Evolutionary conservation across 2,797 vertebrate genomes (phyloP).

Genomic region (Argya squamiceps): DNA sequence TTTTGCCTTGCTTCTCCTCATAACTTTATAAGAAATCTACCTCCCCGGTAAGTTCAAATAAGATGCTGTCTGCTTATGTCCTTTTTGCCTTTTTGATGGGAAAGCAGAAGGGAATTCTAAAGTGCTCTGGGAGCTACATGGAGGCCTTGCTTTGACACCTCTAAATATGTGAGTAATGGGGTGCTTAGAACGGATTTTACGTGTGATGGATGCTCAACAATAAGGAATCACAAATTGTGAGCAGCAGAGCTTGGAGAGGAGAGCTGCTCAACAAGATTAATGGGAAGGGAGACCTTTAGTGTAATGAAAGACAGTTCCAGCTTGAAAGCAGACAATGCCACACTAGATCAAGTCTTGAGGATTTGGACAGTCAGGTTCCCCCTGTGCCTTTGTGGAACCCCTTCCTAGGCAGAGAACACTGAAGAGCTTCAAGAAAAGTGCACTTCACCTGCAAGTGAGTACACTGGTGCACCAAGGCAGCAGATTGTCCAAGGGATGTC

Average conservation of each 20-base stretch:
- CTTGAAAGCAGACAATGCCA: conserved; percentile 37
- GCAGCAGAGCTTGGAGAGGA: conserved; percentile 59
- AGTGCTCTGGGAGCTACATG: conserved; percentile 12
- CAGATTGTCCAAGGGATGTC: background rate
- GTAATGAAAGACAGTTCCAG: conserved; percentile 54
- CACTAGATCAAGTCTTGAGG: background rate
- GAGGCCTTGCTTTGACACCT: conserved; percentile 63
- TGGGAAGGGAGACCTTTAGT: conserved; percentile 60
- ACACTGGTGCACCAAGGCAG: background rate
- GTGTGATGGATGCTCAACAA: conserved; percentile 64
- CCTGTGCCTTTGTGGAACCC: background rate
- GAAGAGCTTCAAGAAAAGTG: background rate
- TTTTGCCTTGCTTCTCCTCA: background rate
- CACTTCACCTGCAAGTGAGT: background rate
- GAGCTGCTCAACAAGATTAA: conserved; percentile 64
- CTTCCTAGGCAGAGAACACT: background rate
- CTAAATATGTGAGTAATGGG: conserved; percentile 70
- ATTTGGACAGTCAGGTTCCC: background rate
- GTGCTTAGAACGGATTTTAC: conserved; percentile 64
- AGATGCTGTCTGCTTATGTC: conserved; percentile 48
- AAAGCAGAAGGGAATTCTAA: conserved; percentile 59
- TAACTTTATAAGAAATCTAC: background rate
- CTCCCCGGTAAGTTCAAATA: background rate
- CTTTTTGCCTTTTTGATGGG: conserved; percentile 57
- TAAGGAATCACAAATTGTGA: conserved; percentile 66